Percentiles rank a stretch among this genome's conserved stretches.
Conservation (phyloP, 2,113 vertebrate genomes). For the Amazona guildingii region DNA sequence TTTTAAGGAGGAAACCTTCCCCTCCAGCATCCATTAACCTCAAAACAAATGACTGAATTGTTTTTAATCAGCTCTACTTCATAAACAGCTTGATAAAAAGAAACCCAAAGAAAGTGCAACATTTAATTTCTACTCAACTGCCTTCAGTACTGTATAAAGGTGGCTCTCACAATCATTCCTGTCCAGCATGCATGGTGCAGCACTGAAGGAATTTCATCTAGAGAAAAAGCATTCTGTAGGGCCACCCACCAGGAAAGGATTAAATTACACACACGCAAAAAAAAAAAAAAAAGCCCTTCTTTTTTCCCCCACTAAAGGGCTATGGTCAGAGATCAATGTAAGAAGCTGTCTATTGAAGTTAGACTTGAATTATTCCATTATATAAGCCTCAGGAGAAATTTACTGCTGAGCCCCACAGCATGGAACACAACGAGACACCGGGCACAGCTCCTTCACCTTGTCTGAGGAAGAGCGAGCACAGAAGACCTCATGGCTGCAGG, state of each 20-base stretch:
- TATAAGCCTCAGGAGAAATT: background rate
- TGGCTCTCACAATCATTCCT: background rate
- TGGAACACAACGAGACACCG: fast-evolving
- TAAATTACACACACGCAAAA: background rate
- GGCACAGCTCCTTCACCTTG: background rate
- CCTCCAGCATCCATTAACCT: constrained; percentile 7
- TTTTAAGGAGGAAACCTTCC: background rate
- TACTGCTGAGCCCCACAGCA: background rate
- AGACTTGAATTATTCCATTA: background rate
- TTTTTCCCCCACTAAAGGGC: background rate
- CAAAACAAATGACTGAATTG: constrained; percentile 13
- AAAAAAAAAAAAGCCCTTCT: background rate
- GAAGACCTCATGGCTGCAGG: background rate
- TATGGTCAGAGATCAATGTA: constrained; percentile 8
- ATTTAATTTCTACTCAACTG: constrained; percentile 21
- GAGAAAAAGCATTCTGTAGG: background rate
- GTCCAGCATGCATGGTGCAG: background rate
- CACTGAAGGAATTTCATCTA: background rate
- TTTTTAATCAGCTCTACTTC: constrained; percentile 27
- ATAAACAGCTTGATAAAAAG: constrained; percentile 29
- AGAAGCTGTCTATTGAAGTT: background rate
- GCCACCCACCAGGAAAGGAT: constrained; percentile 42
- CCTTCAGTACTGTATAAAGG: background rate
- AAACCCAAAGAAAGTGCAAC: constrained; percentile 9
- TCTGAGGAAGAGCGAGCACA: background rate